These are phyloP conservation scores for Acanthiza pusilla DNA, from an alignment of 2,797 vertebrate genomes.

Conservation along the genomic window DNA sequence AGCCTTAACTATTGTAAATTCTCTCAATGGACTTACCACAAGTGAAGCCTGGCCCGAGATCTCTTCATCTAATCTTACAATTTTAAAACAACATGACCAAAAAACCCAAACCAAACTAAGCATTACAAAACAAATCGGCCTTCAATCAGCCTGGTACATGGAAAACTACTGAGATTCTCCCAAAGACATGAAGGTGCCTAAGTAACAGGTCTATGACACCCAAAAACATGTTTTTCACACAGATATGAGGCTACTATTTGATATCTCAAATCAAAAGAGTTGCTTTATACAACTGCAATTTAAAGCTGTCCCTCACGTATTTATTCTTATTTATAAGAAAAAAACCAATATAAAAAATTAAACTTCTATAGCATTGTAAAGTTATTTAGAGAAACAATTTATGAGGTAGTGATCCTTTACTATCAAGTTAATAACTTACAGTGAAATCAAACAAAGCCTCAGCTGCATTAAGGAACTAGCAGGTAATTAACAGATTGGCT, in stretches of 20 bases:
- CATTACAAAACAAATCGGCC: not conserved
- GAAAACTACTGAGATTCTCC: not conserved
- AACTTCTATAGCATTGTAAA: not conserved
- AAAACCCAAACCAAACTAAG: not conserved
- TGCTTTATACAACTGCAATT: not conserved
- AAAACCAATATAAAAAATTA: not conserved
- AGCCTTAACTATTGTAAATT: not conserved
- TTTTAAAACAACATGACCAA: not conserved
- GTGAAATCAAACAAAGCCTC: not conserved
- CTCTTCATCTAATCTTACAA: not conserved
- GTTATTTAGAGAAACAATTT: slow-evolving; percentile 32
- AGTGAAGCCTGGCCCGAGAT: not conserved
- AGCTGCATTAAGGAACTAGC: slow-evolving; percentile 8
- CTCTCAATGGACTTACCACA: not conserved
- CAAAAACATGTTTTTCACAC: not conserved
- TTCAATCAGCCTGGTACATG: not conserved
- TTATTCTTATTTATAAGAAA: not conserved
- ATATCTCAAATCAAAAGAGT: not conserved
- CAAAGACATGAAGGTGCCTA: not conserved
- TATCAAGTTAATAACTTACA: slow-evolving; percentile 40
- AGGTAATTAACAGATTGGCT: slow-evolving; percentile 50
- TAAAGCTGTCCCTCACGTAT: not conserved
- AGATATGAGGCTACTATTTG: not conserved
- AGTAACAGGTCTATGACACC: not conserved
- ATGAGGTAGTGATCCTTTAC: slow-evolving; percentile 33